Evolutionary conservation across 2,797 vertebrate genomes (phyloP), one percentile per base, ranked within the genome.

Genomic region (Naso thynnoides): DNA sequence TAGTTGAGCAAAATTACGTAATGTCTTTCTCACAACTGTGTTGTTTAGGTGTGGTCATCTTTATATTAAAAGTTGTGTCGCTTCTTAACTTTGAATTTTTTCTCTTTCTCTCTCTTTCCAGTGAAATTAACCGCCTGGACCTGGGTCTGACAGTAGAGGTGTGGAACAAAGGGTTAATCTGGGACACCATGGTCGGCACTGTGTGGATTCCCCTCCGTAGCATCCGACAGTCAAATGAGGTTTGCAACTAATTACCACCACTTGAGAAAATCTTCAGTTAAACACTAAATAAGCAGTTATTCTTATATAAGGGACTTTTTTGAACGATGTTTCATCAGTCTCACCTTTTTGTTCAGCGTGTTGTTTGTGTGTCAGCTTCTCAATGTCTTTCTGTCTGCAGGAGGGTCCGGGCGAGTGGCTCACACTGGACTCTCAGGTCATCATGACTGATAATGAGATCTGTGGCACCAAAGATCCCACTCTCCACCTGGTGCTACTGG

Each of bases 81-180:
- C 64, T 38, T 57, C 33, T 57, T 23, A n/a, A 15, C 60, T 65
- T 65, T 18, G 1, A 44, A 74, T 6, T 48, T 54, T 60, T 79
- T 1, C 53, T 19, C 26, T 68, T 11, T 78, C 21, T 73, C 29
- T 71, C 83, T 93, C 92, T 74, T 8, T 59, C 14, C 82, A 99
- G 98, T 18, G 98, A 99, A 93, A 99, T 99, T 65, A 99, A 95
- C 88, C 94, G 97, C 2, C 89, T 99, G 53, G 98, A 99, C 84
- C 90, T 99, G 75, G 98, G 98, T 75, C 93, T 99, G 82, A 97
- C 96, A 0, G 98, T 97, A 55, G 98, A 99, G 87, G 95, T 99
- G 82, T 99, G 97, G 98, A 98, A 97, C 90, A 99, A 99, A 88
- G 98, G 98, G 7, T 94, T 99, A 47, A 99, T 99, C 89, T 99